These are phyloP conservation scores for Ivindomyrus marchei DNA, from an alignment of 2,113 vertebrate genomes.

Conservation along the genomic window DNA sequence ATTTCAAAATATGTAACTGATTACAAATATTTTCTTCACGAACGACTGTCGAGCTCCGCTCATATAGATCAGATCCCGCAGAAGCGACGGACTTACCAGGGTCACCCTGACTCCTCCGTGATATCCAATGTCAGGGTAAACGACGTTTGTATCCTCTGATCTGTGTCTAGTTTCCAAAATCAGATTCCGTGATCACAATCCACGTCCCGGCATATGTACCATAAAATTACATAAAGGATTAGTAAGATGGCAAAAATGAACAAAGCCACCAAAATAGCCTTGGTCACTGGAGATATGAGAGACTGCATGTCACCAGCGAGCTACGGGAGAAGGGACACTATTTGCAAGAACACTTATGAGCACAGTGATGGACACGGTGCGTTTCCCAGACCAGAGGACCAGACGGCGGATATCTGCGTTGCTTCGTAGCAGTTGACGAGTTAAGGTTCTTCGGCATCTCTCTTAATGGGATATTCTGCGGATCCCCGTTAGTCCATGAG, in stretches of 20 bases:
- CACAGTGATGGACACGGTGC: constrained; percentile 20
- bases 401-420: background rate
- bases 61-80: background rate
- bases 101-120: constrained; percentile 47
- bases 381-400: constrained; percentile 18
- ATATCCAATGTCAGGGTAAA: constrained; percentile 19
- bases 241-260: constrained; percentile 97
- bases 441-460: background rate
- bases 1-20: background rate
- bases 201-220: constrained; percentile 97
- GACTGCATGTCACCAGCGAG: constrained; percentile 85
- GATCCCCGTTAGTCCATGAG: background rate
- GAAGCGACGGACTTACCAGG: constrained; percentile 51
- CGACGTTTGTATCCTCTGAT: constrained; percentile 8
- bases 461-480: background rate
- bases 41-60: background rate
- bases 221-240: constrained; percentile 95
- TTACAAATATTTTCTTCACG: background rate
- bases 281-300: constrained; percentile 90
- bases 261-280: constrained; percentile 88
- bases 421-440: background rate
- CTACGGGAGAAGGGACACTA: constrained; percentile 34
- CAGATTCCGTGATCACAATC: constrained; percentile 95
- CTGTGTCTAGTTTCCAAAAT: constrained; percentile 47
- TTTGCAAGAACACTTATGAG: constrained; percentile 31